These are phyloP conservation scores for Parnassius orleans DNA, from an alignment of 2,888 invertebrate species.

Conservation along the genomic window DNA sequence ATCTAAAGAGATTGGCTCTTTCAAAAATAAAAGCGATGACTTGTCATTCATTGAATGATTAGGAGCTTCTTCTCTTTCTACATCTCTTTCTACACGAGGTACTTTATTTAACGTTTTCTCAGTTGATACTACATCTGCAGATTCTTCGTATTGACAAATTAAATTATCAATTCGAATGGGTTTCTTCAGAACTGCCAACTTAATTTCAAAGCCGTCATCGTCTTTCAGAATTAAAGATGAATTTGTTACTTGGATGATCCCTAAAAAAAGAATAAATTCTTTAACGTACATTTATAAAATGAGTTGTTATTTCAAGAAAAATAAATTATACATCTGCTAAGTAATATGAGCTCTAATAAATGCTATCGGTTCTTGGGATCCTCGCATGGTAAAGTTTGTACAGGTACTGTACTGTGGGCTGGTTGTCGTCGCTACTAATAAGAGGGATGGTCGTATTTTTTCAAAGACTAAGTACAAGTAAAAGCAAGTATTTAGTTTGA, in stretches of 20 bases:
- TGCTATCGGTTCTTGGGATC: no score
- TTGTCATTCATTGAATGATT: constrained; percentile 16
- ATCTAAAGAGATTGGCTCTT: constrained; percentile 51
- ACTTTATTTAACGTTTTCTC: constrained; percentile 5
- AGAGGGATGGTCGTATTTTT: no score
- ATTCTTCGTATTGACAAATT: constrained; percentile 40
- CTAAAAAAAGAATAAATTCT: constrained; percentile 48
- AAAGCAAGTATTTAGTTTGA: no score
- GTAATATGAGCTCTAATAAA: no score
- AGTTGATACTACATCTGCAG: constrained; percentile 18
- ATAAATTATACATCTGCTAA: no score
- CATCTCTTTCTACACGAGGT: constrained; percentile 6
- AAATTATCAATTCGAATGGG: constrained; percentile 52
- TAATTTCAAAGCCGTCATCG: constrained; percentile 51
- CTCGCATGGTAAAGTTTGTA: no score
- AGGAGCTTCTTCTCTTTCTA: constrained; percentile 2
- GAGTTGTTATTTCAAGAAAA: no score
- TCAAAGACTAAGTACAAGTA: no score
- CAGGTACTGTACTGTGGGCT: no score
- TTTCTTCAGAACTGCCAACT: constrained; percentile 48
- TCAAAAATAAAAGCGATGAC: constrained; percentile 38
- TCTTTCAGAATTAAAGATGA: constrained; percentile 53
- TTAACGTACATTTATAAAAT: background rate
- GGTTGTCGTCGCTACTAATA: no score
- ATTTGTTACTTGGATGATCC: constrained; percentile 52